phyloP scores from a whole-genome alignment of 1,140 invertebrate species.

The Batillaria attramentaria region DNA sequence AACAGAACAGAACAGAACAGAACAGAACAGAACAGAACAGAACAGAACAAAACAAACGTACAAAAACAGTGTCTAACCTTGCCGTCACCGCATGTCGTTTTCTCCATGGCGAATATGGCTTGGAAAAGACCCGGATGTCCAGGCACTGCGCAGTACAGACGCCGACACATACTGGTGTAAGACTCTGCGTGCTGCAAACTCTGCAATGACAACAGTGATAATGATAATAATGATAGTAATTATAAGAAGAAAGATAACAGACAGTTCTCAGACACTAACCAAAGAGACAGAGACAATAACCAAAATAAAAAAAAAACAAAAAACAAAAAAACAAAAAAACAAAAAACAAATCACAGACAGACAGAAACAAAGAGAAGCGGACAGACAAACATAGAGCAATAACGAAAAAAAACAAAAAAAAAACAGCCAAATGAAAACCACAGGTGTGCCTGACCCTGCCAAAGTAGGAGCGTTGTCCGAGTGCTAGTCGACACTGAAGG shows the following conservation, averaged over 20 bases:
- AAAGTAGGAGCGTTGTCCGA: constrained; percentile 35
- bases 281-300: too few species aligned
- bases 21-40: background rate
- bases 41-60: too few species aligned
- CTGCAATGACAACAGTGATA: background rate
- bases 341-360: background rate
- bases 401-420: background rate
- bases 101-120: constrained; percentile 37
- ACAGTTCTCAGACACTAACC: background rate
- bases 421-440: background rate
- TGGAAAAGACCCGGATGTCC: constrained; percentile 27
- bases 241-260: background rate
- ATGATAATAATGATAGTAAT: background rate
- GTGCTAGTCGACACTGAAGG: constrained; percentile 36
- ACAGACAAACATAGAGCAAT: background rate
- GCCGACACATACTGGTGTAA: constrained; percentile 33
- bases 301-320: background rate
- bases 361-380: background rate
- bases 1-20: background rate
- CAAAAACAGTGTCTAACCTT: constrained; percentile 18
- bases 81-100: constrained; percentile 36
- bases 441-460: constrained; percentile 25
- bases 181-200: constrained; percentile 19
- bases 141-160: constrained; percentile 36
- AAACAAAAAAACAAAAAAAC: background rate